Evolutionary conservation across 2,888 invertebrate genomes (phyloP), one percentile per base, ranked within the genome.

Genomic region (Poecilus cupreus): DNA sequence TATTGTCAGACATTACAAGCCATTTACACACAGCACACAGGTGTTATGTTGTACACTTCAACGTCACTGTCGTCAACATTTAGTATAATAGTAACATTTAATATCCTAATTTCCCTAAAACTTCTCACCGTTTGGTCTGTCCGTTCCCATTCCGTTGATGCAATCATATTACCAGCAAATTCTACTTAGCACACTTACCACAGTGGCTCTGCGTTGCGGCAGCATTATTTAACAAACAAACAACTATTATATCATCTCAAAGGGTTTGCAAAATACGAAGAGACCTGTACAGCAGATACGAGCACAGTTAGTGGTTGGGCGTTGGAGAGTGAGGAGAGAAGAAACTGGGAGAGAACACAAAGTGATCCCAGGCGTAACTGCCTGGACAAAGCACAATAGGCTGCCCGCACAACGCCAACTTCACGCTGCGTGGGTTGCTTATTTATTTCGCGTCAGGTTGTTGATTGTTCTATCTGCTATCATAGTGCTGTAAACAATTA

Each of bases 161-260:
- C 32, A 60, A 60, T 60, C 24, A 60, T 13, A 60, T 22, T 46
- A 24, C 60, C 60, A 26, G 13, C 26, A 13, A 54, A 54, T 54
- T 54, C 22, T 54, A 54, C 54, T 54, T 54, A 49, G 13, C 60
- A 13, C 22, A 57, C 16, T 57, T 57, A 57, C 60, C 60, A 5
- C 2, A 6, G 22, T 54, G 11, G 54, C 54, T 20, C n/a, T n/a
- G n/a, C n/a, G n/a, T n/a, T 46, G 46, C 46, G 46, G 46, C 13
- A 13, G 13, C 13, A 46, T 46, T 46, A 46, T 60, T 60, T 46
- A 13, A 13, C 26, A 60, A 32, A 26, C 60, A 60, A 60, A 60
- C 60, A 60, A 60, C 60, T 60, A 60, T 60, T 60, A 60, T 60
- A 60, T 60, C 60, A 60, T 60, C 24, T 60, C 60, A 60, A 60